phyloP scores from a whole-genome alignment of 2,888 invertebrate species.

The Leptogaster cylindrica region DNA sequence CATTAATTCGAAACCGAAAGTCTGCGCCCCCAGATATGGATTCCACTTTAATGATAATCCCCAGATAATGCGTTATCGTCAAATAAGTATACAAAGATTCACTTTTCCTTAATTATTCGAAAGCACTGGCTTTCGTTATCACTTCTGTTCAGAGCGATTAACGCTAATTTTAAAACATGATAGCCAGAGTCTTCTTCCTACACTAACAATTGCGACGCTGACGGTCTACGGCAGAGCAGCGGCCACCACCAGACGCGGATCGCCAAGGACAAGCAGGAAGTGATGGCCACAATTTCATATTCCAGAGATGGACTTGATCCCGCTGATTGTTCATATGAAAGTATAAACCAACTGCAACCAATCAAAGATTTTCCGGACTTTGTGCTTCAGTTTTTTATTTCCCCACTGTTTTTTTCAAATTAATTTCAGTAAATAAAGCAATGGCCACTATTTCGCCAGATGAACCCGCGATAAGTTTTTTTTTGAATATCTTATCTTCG shows the following conservation, averaged over 20 bases:
- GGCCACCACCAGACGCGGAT: background rate
- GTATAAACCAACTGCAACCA: too few relatives aligned
- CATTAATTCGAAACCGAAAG: conserved; percentile 44
- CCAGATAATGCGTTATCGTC: conserved; percentile 43
- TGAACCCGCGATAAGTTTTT: too few relatives aligned
- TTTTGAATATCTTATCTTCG: too few relatives aligned
- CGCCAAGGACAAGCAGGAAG: background rate
- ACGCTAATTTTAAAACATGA: conserved; percentile 41
- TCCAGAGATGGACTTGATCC: too few relatives aligned
- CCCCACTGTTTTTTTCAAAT: too few relatives aligned
- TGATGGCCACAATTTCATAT: too few relatives aligned
- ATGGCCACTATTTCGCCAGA: too few relatives aligned
- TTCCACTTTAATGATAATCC: conserved; percentile 42
- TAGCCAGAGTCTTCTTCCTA: background rate
- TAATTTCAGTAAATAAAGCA: too few relatives aligned
- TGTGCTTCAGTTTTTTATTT: too few relatives aligned
- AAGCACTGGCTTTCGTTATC: conserved; percentile 32
- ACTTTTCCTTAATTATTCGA: conserved; percentile 43
- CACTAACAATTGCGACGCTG: background rate
- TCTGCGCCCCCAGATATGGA: conserved; percentile 45
- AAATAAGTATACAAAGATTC: conserved; percentile 43
- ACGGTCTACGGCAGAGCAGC: conserved; percentile 3
- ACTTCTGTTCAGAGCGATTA: conserved; percentile 33
- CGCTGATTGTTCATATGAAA: too few relatives aligned
- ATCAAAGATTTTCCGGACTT: too few relatives aligned